A percentile compares a stretch with the other conserved stretches of the same genome.
phyloP scores from a whole-genome alignment of 2,888 invertebrate species.

The Diadegma fenestrale region DNA sequence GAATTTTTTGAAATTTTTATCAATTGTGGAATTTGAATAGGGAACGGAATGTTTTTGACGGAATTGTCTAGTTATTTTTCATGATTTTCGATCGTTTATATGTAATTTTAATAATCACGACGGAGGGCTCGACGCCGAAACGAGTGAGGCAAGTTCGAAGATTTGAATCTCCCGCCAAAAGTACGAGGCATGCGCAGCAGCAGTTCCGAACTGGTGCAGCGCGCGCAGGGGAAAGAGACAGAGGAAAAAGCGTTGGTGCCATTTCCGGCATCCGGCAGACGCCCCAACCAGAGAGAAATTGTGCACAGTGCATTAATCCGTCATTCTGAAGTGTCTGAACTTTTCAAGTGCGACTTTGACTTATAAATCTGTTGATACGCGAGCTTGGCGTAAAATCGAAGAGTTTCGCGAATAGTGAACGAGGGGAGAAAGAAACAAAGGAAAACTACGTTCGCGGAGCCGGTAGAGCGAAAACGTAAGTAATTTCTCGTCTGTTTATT shows the following conservation, averaged over 20 bases:
- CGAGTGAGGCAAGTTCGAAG: not conserved
- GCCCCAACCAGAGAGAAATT: slow-evolving; percentile 66
- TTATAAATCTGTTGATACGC: not conserved
- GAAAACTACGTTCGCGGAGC: slow-evolving; percentile 30
- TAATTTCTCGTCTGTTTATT: slow-evolving; percentile 58
- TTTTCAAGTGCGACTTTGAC: slow-evolving; percentile 7
- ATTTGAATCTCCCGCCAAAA: slow-evolving; percentile 30
- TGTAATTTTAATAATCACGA: not conserved
- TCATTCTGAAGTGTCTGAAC: slow-evolving; percentile 42
- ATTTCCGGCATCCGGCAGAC: slow-evolving; percentile 73
- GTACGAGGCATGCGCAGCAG: slow-evolving; percentile 51
- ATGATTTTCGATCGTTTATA: not conserved
- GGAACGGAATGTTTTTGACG: not conserved
- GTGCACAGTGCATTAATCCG: slow-evolving; percentile 57
- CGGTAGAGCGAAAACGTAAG: slow-evolving; percentile 48
- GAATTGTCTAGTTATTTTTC: not conserved
- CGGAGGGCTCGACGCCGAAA: not conserved
- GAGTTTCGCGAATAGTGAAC: not conserved
- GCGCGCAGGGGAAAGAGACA: slow-evolving; percentile 21
- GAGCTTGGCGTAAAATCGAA: not conserved
- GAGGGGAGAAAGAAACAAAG: not conserved
- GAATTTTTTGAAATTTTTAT: not conserved
- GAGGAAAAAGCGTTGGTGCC: slow-evolving; percentile 33
- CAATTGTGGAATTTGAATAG: not conserved
- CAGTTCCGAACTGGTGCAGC: not conserved